These are phyloP conservation scores for Lathamus discolor DNA, from an alignment of 2,113 vertebrate species.

Conservation along the genomic window DNA sequence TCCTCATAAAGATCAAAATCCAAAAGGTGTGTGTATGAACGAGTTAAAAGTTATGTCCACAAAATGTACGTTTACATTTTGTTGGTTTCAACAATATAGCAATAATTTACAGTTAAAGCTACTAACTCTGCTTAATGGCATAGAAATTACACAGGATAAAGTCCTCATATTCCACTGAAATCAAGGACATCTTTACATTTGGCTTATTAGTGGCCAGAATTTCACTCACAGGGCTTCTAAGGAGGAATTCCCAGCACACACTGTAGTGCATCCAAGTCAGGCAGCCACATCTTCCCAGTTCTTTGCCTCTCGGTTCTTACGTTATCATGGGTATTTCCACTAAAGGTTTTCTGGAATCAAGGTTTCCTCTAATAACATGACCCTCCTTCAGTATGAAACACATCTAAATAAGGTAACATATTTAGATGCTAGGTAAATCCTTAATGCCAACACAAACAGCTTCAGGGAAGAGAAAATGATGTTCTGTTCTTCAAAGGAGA, in stretches of 20 bases:
- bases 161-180: not conserved
- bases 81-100: not conserved
- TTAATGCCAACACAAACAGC: constrained; percentile 47
- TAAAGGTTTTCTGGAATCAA: not conserved
- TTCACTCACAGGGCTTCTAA: not conserved
- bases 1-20: not conserved
- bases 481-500: constrained; percentile 57
- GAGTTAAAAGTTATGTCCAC: not conserved
- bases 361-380: not conserved
- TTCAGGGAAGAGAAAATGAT: constrained; percentile 53
- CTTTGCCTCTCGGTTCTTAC: not conserved
- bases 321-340: not conserved
- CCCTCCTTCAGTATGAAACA: not conserved
- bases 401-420: constrained; percentile 35
- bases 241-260: not conserved
- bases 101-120: not conserved
- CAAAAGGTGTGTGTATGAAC: not conserved
- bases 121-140: not conserved
- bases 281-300: not conserved
- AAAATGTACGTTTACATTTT: not conserved
- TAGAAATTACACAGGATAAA: not conserved
- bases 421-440: constrained; percentile 44
- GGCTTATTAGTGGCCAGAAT: not conserved
- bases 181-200: not conserved
- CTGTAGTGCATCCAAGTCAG: not conserved